Percentiles rank a stretch among this genome's conserved stretches.
These are phyloP conservation scores for Ooceraea biroi DNA, from an alignment of 1,140 invertebrate genomes.

Conservation along the genomic window DNA sequence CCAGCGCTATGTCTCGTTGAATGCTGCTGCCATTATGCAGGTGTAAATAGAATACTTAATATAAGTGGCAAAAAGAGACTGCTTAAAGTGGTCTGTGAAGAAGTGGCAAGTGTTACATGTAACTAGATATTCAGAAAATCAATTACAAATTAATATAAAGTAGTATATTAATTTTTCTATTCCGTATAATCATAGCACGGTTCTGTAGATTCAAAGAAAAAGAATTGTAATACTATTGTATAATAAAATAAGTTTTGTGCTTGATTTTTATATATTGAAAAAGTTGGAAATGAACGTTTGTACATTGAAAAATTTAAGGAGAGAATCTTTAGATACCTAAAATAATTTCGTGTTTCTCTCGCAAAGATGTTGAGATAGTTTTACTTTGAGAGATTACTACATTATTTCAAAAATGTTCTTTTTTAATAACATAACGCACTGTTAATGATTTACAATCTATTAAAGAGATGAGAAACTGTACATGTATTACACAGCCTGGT, in stretches of 20 bases:
- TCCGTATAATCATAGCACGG: too few relatives aligned
- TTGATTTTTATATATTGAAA: neutral
- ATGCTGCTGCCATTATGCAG: neutral
- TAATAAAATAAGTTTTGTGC: neutral
- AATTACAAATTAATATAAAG: too few relatives aligned
- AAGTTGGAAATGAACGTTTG: too few relatives aligned
- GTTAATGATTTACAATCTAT: neutral
- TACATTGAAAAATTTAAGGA: neutral
- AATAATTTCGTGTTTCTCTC: neutral
- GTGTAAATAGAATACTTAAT: neutral
- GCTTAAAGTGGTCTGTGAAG: too few relatives aligned
- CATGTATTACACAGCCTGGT: neutral
- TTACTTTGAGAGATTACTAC: neutral
- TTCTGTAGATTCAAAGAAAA: neutral
- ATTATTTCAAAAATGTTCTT: neutral
- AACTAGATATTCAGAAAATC: neutral
- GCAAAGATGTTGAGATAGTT: neutral
- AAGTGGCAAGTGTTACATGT: too few relatives aligned
- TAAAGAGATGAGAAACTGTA: constrained; percentile 17
- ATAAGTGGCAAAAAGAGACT: too few relatives aligned
- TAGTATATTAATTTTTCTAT: too few relatives aligned
- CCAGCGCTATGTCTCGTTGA: neutral
- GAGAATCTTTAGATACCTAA: too few relatives aligned
- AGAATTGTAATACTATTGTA: neutral
- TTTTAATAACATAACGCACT: neutral